Evolutionary conservation across 1,140 invertebrate genomes (phyloP), one percentile per base, ranked within the genome.

Genomic region (Zaprionus africanus): DNA sequence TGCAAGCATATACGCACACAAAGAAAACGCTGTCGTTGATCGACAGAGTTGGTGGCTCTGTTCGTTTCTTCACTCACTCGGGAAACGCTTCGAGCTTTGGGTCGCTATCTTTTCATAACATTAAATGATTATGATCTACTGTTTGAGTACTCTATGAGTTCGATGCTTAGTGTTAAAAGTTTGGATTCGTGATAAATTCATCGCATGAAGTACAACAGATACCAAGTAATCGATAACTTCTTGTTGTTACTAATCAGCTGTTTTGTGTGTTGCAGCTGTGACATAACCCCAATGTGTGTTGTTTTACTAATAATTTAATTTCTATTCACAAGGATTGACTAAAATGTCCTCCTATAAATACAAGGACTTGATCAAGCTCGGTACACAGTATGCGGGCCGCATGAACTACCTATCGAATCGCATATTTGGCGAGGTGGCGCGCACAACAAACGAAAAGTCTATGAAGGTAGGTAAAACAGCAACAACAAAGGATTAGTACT

Each of bases 361-460:
- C 81, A 92, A 94, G 5, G 93, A 96, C 60, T 92, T 98, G 31
- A 94, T 95, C 15, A 96, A 96, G 78, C 93, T 95, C 17, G 93
- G 94, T 1, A 97, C 96, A 1, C 95, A 95, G 76, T 99, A 99
- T 93, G 96, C 97, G 1, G 94, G 94, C 7, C 94, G 97, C 17
- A 99, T 99, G 97, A 96, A 96, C 78, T 94, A 95, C 51, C 93
- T 99, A 22, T 97, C 97, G 58, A 97, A 97, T 81, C 94, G 95
- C 81, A 98, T 99, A 79, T 99, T 99, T 93, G 96, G 96, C 0
- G 98, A 99, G 94, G 96, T 98, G 13, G 94, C 95, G 0, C 94
- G 96, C 71, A 95, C 95, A 1, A 97, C 96, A 1, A 95, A 95
- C 85, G 62, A 87, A 0, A 96, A 95, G 82, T 96, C 96, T 0